These are phyloP conservation scores for Heterotilapia buettikoferi DNA, from an alignment of 2,113 vertebrate species.

Conservation along the genomic window DNA sequence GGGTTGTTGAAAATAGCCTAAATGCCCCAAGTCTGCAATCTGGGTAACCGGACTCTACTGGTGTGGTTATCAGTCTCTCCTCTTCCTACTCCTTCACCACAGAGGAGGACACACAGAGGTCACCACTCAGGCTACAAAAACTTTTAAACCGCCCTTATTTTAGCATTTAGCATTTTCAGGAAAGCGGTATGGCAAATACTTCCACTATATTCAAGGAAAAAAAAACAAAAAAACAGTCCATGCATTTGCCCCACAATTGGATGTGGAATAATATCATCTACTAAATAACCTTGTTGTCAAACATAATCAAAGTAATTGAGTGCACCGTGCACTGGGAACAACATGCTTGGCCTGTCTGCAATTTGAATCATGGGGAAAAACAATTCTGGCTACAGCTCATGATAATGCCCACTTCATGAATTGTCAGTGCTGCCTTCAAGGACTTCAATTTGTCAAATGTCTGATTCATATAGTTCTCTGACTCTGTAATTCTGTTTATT, in stretches of 20 bases:
- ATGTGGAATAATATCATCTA: background rate
- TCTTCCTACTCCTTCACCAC: background rate
- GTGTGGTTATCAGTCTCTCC: constrained; percentile 28
- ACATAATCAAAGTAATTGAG: constrained; percentile 17
- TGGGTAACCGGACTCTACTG: constrained; percentile 34
- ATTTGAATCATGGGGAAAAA: background rate
- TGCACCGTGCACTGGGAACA: background rate
- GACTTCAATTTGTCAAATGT: constrained; percentile 5
- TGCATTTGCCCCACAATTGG: background rate
- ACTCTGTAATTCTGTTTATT: background rate
- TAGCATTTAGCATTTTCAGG: background rate
- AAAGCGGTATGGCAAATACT: background rate
- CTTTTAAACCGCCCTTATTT: background rate
- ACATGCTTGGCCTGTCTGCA: background rate
- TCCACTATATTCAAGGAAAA: background rate
- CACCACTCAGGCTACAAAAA: background rate
- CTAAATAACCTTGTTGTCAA: background rate
- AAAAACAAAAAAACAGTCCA: background rate
- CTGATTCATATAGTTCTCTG: constrained; percentile 29
- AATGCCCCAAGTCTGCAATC: constrained; percentile 22
- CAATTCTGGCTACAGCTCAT: background rate
- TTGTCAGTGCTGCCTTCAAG: constrained; percentile 25
- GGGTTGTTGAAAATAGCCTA: constrained; percentile 38
- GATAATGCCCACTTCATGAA: background rate
- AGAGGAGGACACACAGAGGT: constrained; percentile 35